Evolutionary conservation across 1,140 invertebrate genomes (phyloP), one percentile per base, ranked within the genome.

Genomic region (Drosophila punjabiensis): DNA sequence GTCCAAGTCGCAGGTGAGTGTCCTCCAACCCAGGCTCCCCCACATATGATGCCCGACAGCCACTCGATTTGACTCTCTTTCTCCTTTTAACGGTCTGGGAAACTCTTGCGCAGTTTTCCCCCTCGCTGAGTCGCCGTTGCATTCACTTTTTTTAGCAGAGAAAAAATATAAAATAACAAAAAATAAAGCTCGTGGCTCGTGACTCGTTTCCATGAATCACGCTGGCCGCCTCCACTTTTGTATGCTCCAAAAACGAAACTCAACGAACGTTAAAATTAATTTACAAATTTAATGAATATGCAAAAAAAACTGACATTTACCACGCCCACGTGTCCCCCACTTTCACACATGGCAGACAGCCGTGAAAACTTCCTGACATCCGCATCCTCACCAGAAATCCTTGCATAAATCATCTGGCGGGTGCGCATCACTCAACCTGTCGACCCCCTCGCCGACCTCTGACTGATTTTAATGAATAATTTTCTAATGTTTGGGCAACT

Each of bases 1-100:
- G 75, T 96, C 96, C 81, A 97, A 97, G 74, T 97, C 96, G 76
- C 96, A 97, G 96, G 96, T 97, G 93, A 95, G 93, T 91, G 64
- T 24, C 43, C 50, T 37, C 18, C 16, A 55, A 33, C 47, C 71
- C 30, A 10, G 35, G 35, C 55, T 16, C 14, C 18, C 6, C 4
- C 6, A 11, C 10, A 39, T 35, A 11, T 28, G 30, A 33, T 43
- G 45, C 28, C 20, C 45, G 16, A 30, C 67, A 73, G 20, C 45
- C 45, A 74, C 48, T 52, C 53, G 68, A 52, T 74, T 74, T 50
- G 45, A 35, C 41, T 41, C 70, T 61, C 68, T 52, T 74, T 73
- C 56, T 52, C 68, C n/a, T 30, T 10, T 52, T 43, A 28, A 59
- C 56, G 70, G 69, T 50, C 41, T 55, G 48, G 48, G 65, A 9